These are phyloP conservation scores for Petrophora chlorosata DNA, from an alignment of 2,888 invertebrate genomes.

Conservation along the genomic window DNA sequence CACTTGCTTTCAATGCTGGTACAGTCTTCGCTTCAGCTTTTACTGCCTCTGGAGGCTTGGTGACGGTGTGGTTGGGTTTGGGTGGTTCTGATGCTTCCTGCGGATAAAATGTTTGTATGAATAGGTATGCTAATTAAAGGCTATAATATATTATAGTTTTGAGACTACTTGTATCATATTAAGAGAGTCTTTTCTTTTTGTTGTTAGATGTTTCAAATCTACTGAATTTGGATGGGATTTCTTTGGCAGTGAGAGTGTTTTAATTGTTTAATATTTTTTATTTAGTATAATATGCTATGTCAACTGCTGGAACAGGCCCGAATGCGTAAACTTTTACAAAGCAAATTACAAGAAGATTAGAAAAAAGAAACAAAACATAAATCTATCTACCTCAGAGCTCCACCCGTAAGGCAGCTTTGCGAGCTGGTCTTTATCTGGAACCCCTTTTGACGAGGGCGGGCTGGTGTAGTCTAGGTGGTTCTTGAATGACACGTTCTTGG, in stretches of 20 bases:
- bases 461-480: slow-evolving; percentile 79
- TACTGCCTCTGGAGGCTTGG: slow-evolving; percentile 57
- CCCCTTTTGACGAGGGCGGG: slow-evolving; percentile 69
- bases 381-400: slow-evolving; percentile 54
- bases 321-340: no score
- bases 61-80: slow-evolving; percentile 48
- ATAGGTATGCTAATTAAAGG: no score
- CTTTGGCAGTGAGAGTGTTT: no score
- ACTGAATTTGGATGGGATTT: no score
- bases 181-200: no score
- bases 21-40: slow-evolving; percentile 71
- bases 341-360: no score
- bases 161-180: no score
- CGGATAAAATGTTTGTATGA: no score
- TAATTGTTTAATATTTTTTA: no score
- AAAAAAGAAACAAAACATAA: background rate
- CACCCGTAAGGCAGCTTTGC: slow-evolving; percentile 79
- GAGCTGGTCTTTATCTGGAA: slow-evolving; percentile 78
- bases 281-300: no score
- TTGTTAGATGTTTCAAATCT: no score
- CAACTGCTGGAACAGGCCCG: no score
- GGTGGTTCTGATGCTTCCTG: slow-evolving; percentile 66
- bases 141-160: background rate
- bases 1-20: slow-evolving; percentile 62
- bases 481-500: slow-evolving; percentile 80